A percentile compares a stretch with the other conserved stretches of the same genome.
phyloP scores from a whole-genome alignment of 2,797 vertebrate genomes.

The Lutjanus campechanus region DNA sequence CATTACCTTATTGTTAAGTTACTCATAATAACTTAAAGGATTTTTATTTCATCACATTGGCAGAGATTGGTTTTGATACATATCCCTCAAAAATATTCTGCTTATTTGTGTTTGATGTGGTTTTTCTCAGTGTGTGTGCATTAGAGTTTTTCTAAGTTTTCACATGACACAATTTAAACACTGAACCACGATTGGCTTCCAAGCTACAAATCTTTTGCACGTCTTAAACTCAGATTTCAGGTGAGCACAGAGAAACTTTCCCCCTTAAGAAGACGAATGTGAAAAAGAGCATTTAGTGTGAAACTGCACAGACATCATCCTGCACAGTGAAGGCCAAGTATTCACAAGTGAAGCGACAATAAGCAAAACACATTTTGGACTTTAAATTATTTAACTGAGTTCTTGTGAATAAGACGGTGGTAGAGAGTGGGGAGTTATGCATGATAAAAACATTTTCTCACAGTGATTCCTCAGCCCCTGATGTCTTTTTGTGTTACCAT shows the following conservation, averaged over 20 bases:
- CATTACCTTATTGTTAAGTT: too few relatives aligned
- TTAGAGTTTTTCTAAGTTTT: neutral
- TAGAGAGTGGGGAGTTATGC: conserved; percentile 13
- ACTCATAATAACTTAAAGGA: too few relatives aligned
- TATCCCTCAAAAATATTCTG: too few relatives aligned
- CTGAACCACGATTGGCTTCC: neutral
- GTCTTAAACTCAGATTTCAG: neutral
- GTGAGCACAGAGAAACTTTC: neutral
- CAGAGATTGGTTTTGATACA: too few relatives aligned
- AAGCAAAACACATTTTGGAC: neutral
- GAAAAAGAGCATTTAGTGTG: neutral
- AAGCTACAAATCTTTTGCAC: neutral
- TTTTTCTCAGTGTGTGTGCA: neutral
- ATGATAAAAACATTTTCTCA: conserved; percentile 51
- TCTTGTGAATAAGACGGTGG: conserved; percentile 7
- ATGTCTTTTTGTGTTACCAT: conserved; percentile 53
- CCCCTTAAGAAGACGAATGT: neutral
- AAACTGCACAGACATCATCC: neutral
- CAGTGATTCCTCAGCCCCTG: conserved; percentile 55
- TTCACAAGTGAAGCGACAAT: neutral
- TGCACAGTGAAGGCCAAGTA: neutral
- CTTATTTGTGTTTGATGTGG: neutral
- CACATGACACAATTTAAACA: neutral
- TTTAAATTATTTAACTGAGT: neutral
- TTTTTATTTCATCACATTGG: too few relatives aligned